Conservation (phyloP, 2,888 invertebrate species). For the Ennomos quercinarius region DNA sequence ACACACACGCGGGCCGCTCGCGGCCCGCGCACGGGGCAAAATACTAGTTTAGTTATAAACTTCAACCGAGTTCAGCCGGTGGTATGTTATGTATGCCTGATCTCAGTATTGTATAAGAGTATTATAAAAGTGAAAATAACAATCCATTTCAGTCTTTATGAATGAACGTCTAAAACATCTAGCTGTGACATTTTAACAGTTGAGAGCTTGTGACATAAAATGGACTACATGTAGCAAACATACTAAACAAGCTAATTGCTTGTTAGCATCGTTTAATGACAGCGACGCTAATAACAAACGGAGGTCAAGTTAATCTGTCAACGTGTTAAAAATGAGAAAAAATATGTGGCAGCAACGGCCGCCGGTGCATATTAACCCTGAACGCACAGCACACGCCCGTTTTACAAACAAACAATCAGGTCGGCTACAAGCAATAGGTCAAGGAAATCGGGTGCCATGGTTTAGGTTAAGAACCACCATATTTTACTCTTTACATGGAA, state of each 20-base stretch:
- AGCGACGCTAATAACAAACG: slow-evolving; percentile 27
- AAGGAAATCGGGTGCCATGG: slow-evolving; percentile 72
- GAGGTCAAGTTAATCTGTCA: slow-evolving; percentile 40
- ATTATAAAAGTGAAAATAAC: too few relatives aligned
- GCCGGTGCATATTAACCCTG: slow-evolving; percentile 50
- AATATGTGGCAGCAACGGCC: slow-evolving; percentile 13
- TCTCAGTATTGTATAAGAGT: too few relatives aligned
- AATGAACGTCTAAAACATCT: neutral
- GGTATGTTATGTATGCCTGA: too few relatives aligned
- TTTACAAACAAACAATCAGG: slow-evolving; percentile 63
- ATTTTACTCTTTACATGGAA: slow-evolving; percentile 32
- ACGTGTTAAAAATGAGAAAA: slow-evolving; percentile 19
- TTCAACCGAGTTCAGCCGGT: too few relatives aligned
- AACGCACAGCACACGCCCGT: slow-evolving; percentile 50
- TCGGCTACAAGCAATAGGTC: slow-evolving; percentile 63
- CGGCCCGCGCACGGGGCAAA: too few relatives aligned
- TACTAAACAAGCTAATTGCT: slow-evolving; percentile 25
- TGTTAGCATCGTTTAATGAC: slow-evolving; percentile 28
- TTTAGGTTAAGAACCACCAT: slow-evolving; percentile 43
- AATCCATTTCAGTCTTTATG: neutral
- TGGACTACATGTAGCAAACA: slow-evolving; percentile 11
- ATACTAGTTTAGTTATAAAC: too few relatives aligned
- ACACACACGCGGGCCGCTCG: too few relatives aligned
- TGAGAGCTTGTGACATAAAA: slow-evolving; percentile 11
- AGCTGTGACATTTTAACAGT: slow-evolving; percentile 6